A percentile compares a stretch with the other conserved stretches of the same genome.
These are phyloP conservation scores for Macrosteles quadrilineatus DNA, from an alignment of 1,140 invertebrate genomes.

Conservation along the genomic window DNA sequence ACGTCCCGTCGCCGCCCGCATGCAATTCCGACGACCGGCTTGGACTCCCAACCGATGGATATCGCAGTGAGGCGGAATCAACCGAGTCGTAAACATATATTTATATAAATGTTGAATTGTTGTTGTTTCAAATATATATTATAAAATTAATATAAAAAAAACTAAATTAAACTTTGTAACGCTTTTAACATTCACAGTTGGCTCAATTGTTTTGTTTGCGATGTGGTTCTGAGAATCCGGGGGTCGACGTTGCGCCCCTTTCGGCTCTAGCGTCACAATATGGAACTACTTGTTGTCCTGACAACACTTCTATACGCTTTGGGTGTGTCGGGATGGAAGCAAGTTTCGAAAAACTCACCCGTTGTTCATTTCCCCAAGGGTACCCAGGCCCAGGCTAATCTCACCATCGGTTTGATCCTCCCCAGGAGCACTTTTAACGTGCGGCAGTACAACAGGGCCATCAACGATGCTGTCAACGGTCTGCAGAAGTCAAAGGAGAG, in stretches of 20 bases:
- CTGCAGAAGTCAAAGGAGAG: conserved; percentile 58
- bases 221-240: not conserved
- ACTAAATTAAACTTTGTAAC: too few species aligned
- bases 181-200: too few species aligned
- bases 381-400: conserved; percentile 31
- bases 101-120: too few species aligned
- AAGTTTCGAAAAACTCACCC: not conserved
- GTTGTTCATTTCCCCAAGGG: not conserved
- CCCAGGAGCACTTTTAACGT: conserved; percentile 65
- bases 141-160: too few species aligned
- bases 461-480: conserved; percentile 62
- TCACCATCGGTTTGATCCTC: conserved; percentile 64
- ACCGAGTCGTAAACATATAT: too few species aligned
- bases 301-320: conserved; percentile 41
- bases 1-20: too few species aligned
- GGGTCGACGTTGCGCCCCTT: conserved; percentile 22
- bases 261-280: conserved; percentile 28
- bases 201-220: too few species aligned
- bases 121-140: too few species aligned
- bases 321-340: conserved; percentile 3
- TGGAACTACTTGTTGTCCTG: conserved; percentile 38
- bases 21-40: too few species aligned
- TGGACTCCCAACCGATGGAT: too few species aligned
- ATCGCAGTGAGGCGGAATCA: too few species aligned
- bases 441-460: conserved; percentile 67